Percentiles rank a stretch among this genome's conserved stretches.
Evolutionary conservation across 1,140 invertebrate genomes (phyloP).

Genomic region (Holotrichia oblita): DNA sequence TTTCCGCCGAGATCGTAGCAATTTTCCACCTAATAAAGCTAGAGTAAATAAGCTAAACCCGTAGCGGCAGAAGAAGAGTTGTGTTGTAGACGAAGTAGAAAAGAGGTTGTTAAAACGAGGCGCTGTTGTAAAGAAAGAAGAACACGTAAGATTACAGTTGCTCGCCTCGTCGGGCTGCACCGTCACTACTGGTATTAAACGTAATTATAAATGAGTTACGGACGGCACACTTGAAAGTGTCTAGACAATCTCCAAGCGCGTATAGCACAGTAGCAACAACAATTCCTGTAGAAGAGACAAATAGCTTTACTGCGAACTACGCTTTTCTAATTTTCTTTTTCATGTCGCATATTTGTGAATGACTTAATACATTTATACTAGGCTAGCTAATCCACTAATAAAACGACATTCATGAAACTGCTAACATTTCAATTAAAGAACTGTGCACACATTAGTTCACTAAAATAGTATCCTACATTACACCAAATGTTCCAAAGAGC

Average conservation of each 20-base stretch:
- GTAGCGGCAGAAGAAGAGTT: neutral
- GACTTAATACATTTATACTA: too few species aligned
- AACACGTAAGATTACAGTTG: constrained; percentile 24
- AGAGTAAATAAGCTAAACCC: constrained; percentile 8
- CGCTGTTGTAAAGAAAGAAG: neutral
- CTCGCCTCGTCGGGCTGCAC: constrained; percentile 1
- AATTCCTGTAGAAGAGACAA: neutral
- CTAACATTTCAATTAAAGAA: too few species aligned
- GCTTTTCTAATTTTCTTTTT: too few species aligned
- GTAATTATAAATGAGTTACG: constrained; percentile 37
- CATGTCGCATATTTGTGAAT: too few species aligned
- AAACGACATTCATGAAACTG: too few species aligned
- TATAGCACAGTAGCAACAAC: neutral
- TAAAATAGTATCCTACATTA: too few species aligned
- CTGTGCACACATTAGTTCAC: too few species aligned
- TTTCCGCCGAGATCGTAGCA: constrained; percentile 2
- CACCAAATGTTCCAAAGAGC: too few species aligned
- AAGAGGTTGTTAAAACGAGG: neutral
- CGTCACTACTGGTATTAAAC: constrained; percentile 33
- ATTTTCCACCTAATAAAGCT: constrained; percentile 1
- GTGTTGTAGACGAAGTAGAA: constrained; percentile 10
- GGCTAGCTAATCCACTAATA: too few species aligned
- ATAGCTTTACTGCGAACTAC: neutral
- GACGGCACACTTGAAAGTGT: constrained; percentile 22
- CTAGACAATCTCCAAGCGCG: constrained; percentile 7